Evolutionary conservation across 2,888 invertebrate genomes (phyloP).

Genomic region (Graphium colonna): DNA sequence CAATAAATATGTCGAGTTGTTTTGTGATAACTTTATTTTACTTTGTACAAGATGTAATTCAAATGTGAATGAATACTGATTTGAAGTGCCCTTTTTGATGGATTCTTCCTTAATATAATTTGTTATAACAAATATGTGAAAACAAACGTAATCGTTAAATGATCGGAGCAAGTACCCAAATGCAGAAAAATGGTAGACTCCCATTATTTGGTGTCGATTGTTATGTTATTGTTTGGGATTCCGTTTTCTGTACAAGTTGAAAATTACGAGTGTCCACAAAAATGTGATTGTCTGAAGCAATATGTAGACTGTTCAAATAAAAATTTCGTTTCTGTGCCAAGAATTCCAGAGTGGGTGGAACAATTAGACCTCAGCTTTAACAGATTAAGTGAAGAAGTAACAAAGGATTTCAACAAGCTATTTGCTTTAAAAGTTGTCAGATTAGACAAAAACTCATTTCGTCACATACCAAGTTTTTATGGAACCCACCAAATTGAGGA

Average conservation of each 20-base stretch:
- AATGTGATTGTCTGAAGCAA: constrained; percentile 86
- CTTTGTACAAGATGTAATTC: constrained; percentile 51
- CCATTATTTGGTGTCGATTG: constrained; percentile 64
- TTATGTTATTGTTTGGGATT: constrained; percentile 51
- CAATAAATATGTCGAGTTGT: constrained; percentile 57
- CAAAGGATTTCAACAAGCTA: constrained; percentile 56
- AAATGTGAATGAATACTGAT: constrained; percentile 42
- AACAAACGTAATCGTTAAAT: constrained; percentile 51
- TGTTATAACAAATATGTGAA: constrained; percentile 63
- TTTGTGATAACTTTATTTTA: constrained; percentile 40
- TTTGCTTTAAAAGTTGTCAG: constrained; percentile 60
- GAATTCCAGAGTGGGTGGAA: constrained; percentile 88
- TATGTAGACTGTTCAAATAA: constrained; percentile 88
- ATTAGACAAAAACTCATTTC: constrained; percentile 79
- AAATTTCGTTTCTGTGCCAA: constrained; percentile 85
- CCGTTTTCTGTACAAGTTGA: constrained; percentile 53
- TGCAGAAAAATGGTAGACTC: constrained; percentile 75
- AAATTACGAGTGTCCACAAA: constrained; percentile 81
- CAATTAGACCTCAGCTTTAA: constrained; percentile 83
- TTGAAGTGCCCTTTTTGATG: constrained; percentile 40
- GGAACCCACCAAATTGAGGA: constrained; percentile 75
- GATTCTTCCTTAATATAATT: constrained; percentile 40
- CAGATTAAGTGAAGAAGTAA: constrained; percentile 63
- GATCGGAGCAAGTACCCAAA: constrained; percentile 60
- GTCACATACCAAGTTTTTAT: constrained; percentile 77